Evolutionary conservation across 2,888 invertebrate species (phyloP).

Genomic region (Podotricha telesiphe): DNA sequence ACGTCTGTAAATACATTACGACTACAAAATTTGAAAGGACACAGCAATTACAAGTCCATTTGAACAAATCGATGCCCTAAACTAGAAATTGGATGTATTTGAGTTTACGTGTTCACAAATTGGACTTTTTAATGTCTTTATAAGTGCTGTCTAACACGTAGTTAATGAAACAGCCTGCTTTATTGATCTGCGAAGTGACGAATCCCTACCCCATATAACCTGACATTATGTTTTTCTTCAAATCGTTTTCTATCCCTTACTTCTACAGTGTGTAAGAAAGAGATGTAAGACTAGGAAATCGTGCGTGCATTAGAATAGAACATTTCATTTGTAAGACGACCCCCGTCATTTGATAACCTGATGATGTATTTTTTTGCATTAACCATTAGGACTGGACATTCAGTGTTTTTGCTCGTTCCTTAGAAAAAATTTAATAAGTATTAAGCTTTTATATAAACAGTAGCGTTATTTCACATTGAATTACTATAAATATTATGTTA

Average conservation of each 20-base stretch:
- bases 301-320: conserved; percentile 66
- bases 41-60: conserved; percentile 26
- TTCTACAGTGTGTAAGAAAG: conserved; percentile 49
- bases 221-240: conserved; percentile 77
- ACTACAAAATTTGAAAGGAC: conserved; percentile 8
- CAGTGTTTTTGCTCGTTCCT: conserved; percentile 41
- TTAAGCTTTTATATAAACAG: background rate
- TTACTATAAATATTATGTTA: background rate
- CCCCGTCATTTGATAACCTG: conserved; percentile 80
- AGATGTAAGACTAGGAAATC: conserved; percentile 56
- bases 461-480: background rate
- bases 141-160: conserved; percentile 77
- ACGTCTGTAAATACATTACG: background rate
- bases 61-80: conserved; percentile 23
- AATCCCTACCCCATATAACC: conserved; percentile 70
- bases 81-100: conserved; percentile 27
- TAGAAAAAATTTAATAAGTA: background rate
- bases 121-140: conserved; percentile 80
- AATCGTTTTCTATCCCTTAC: conserved; percentile 66
- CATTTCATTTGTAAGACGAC: conserved; percentile 77
- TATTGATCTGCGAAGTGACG: conserved; percentile 80
- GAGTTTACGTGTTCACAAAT: conserved; percentile 56
- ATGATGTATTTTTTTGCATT: conserved; percentile 73
- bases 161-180: conserved; percentile 78
- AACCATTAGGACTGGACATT: conserved; percentile 72